Base-by-base conservation (phyloP, 2,797 vertebrate species). In the Hippoglossus hippoglossus region DNA sequence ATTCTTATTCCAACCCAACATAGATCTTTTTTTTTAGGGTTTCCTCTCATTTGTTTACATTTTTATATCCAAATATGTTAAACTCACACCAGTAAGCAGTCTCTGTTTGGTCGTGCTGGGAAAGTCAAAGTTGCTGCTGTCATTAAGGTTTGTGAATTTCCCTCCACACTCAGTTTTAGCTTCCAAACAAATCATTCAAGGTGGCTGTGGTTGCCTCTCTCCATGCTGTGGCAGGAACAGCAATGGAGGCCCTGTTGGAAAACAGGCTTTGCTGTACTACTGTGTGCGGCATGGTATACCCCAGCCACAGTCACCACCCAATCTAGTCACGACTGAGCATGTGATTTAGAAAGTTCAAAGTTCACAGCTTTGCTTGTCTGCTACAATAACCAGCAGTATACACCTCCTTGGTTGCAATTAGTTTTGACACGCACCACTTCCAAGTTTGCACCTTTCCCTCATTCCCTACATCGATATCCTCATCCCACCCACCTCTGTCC, bases 301-400 rank as follows among this genome's bases (percentile, higher is more conserved):
- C 60, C 36, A 58, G 58, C 64, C 59, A 76, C 77, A 61, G 62
- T 71, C 75, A 54, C 83, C 62, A 70, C 61, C 64, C 26, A 11
- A 15, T 59, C 71, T 6, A 73, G 73, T 78, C 77, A 63, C 76
- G 78, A 73, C 63, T 71, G 78, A 87, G 73, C 63, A 64, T 75
- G 58, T 84, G 80, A 92, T 84, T 83, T 82, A 74, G 65, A 89
- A 80, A 59, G 71, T 80, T 86, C 77, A 81, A 73, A 86, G 69
- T 91, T 92, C 85, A 85, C 86, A 81, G 82, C 73, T 90, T 87
- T 87, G 65, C 89, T 87, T 92, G 89, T 89, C 87, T 39, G 56
- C 59, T 79, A 68, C 75, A 87, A 82, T 89, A 81, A 89, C 71
- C 58, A 25, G n/a, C 71, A 82, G 60, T 84, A 67, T 63, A 28